A percentile compares a stretch with the other conserved stretches of the same genome.
These are phyloP conservation scores for Cinclus mexicanus DNA, from an alignment of 2,113 vertebrate genomes.

Conservation along the genomic window DNA sequence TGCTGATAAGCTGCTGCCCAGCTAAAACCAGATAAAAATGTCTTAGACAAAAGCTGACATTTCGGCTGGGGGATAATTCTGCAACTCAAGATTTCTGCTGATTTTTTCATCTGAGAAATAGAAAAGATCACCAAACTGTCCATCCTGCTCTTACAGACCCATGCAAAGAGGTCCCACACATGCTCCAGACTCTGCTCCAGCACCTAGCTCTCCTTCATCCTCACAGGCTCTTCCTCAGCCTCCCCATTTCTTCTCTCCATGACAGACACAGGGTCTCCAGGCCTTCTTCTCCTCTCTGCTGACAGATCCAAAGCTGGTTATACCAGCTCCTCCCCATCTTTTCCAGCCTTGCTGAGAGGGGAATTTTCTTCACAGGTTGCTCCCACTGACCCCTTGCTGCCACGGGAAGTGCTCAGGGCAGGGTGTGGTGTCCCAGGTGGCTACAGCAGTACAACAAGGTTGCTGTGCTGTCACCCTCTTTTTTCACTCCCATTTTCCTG, in stretches of 20 bases:
- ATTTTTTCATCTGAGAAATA: not conserved
- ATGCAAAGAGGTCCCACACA: not conserved
- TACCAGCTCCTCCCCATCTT: not conserved
- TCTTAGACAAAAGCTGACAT: not conserved
- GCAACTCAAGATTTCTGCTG: not conserved
- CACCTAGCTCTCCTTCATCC: not conserved
- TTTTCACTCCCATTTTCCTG: not conserved
- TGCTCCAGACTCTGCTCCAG: not conserved
- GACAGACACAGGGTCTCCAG: not conserved
- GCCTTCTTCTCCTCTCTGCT: not conserved
- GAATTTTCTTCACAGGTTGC: not conserved
- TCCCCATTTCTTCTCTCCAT: not conserved
- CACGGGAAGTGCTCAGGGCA: not conserved
- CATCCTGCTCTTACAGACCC: not conserved
- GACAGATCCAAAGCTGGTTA: not conserved
- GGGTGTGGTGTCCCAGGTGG: not conserved
- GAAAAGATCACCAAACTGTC: not conserved
- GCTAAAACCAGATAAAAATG: not conserved
- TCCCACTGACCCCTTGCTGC: not conserved
- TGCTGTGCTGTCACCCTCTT: not conserved
- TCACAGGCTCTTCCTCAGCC: not conserved
- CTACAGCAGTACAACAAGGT: not conserved
- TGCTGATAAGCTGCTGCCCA: not conserved
- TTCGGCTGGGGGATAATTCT: not conserved
- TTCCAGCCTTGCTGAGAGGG: not conserved